Evolutionary conservation across 2,888 invertebrate species (phyloP), one percentile per base, ranked within the genome.

Genomic region (Agriopis leucophaearia): DNA sequence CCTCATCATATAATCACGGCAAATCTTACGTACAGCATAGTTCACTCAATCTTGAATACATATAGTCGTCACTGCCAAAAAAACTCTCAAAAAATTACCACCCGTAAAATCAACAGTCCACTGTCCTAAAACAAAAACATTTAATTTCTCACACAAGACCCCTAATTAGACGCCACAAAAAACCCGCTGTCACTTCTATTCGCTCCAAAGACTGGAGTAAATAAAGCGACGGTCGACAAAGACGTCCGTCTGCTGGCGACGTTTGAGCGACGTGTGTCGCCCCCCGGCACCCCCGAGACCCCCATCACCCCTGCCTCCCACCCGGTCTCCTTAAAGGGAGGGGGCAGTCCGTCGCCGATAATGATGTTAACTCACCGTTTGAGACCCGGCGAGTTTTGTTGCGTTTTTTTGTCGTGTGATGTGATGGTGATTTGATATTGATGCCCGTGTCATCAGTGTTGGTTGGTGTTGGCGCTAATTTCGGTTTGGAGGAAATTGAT

Each of bases 241-340:
- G 93, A 93, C 92, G 93, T 92, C 91, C 91, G 92, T 92, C 92
- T 93, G 92, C 79, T 85, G 84, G 89, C 89, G 93, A 93, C 93
- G 90, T 91, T 89, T 92, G 92, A 92, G 92, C 90, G 92, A 92
- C 92, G 90, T 90, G 90, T 91, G 92, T 91, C 92, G 86, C 89
- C 88, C 85, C 84, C 81, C 72, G 59, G 74, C 71, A 73, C 77
- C 77, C 72, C 63, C 75, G 72, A 62, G 63, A 67, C 52, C 69
- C 72, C 72, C 75, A 67, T 62, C 18, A 40, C 66, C 74, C 71
- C 63, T 70, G 66, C 45, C 74, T 74, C 67, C 80, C 77, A 75
- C 77, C 80, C 73, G 66, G 71, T 18, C 42, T 36, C 48, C 42
- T 62, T 52, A 16, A 35, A 54, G 72, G 67, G 67, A 51, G 72